These are phyloP conservation scores for Paracentrotus lividus DNA, from an alignment of 53 echinoderm and acorn worm species.

Conservation along the genomic window DNA sequence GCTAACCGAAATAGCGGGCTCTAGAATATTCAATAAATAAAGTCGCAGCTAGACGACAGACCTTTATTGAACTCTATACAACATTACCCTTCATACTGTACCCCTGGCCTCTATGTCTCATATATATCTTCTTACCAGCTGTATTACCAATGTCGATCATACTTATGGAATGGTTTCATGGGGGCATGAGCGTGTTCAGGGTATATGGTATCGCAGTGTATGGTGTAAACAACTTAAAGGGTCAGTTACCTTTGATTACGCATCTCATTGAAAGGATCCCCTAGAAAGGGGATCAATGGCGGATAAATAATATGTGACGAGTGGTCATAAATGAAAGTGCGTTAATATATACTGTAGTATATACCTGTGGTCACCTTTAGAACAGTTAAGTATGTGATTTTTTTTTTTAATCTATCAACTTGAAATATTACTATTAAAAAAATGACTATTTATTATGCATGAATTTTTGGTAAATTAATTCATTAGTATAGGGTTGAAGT, in stretches of 20 bases:
- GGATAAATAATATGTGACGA: background rate
- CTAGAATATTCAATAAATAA: background rate
- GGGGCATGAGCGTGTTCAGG: background rate
- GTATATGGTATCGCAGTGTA: background rate
- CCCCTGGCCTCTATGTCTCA: too few species aligned
- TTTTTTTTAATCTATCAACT: too few species aligned
- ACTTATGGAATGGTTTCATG: background rate
- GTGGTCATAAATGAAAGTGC: background rate
- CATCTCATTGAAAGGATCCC: background rate
- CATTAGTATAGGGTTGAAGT: too few species aligned
- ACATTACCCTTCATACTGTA: background rate
- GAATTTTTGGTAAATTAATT: too few species aligned
- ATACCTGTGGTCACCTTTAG: too few species aligned
- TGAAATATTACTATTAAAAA: too few species aligned
- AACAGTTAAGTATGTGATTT: too few species aligned
- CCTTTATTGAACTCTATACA: background rate
- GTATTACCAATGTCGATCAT: slow-evolving; percentile 19
- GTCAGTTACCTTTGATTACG: background rate
- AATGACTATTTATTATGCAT: too few species aligned
- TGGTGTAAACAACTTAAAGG: slow-evolving; percentile 14
- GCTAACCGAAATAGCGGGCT: background rate
- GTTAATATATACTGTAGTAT: too few species aligned
- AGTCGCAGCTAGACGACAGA: background rate
- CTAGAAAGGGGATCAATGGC: background rate
- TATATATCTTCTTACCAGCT: slow-evolving; percentile 15